Base-by-base conservation (phyloP, 1,140 invertebrate genomes). In the Apis mellifera region DNA sequence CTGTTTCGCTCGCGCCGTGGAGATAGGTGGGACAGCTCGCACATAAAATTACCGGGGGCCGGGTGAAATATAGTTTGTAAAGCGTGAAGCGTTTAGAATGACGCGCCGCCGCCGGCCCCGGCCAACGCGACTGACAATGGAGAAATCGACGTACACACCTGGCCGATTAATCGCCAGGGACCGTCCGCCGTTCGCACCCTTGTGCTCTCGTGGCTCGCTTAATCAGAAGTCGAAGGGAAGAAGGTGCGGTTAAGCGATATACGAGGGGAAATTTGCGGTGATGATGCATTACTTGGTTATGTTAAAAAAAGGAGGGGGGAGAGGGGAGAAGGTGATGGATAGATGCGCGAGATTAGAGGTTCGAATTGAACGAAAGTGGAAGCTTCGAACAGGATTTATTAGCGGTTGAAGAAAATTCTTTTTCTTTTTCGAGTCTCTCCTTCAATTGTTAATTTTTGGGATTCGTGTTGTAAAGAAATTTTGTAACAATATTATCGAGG, bases 41-140 rank as follows among this genome's bases (percentile, higher is more conserved):
- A 86, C 84, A 86, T 89, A 89, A 89, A 89, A 89, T 89, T 83
- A 79, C 76, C 15, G 48, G 59, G 68, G 21, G 71, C 19, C 54
- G 42, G 59, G 50, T 86, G 86, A 88, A 88, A 88, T 88, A 85
- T 79, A 69, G 79, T 88, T 77, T 76, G 84, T 64, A 66, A 84
- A 70, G 72, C 65, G 59, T 69, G 75, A 88, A 88, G 66, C 52
- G 79, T 72, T n/a, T 86, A 76, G 72, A 86, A 86, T 69, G 68
- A 77, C 62, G 77, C 65, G 74, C 23, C 17, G 74, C 23, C 17
- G 50, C 32, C 59, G 42, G 23, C 21, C 13, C 42, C 23, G 19
- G 55, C 1, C 23, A 26, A n/a, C 26, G 2, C 55, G 54, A 13
- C 69, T 62, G 69, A 86, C 83, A 73, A 86, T 72, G 69, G 62